phyloP scores from a whole-genome alignment of 2,888 invertebrate genomes.

The Drosophila borealis region DNA sequence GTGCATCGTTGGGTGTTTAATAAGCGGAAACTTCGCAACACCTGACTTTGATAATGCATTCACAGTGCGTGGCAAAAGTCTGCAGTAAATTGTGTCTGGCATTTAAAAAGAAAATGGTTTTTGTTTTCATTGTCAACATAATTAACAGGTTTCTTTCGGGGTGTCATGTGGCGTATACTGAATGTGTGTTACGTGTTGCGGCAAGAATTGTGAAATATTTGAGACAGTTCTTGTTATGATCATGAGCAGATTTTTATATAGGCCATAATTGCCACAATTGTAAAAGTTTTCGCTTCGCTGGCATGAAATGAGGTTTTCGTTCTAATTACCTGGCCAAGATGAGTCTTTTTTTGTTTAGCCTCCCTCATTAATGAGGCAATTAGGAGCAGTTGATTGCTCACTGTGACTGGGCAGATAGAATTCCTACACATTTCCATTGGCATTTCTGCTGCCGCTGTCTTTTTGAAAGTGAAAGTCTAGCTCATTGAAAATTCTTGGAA shows the following conservation, averaged over 20 bases:
- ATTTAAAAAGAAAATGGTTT: constrained; percentile 14
- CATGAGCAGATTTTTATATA: constrained; percentile 1
- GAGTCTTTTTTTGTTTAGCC: constrained; percentile 26
- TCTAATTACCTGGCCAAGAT: constrained; percentile 59
- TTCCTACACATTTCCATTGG: constrained; percentile 1
- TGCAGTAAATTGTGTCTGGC: constrained; percentile 23
- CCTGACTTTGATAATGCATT: constrained; percentile 41
- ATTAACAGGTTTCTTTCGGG: constrained; percentile 33
- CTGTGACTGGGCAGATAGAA: constrained; percentile 37
- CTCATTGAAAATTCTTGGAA: constrained; percentile 6
- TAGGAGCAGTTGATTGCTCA: constrained; percentile 55
- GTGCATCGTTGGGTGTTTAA: constrained; percentile 51
- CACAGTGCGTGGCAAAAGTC: constrained; percentile 15
- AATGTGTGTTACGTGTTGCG: constrained; percentile 20
- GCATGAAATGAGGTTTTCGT: constrained; percentile 53
- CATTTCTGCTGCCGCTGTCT: neutral
- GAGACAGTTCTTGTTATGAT: constrained; percentile 14
- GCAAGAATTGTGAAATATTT: constrained; percentile 12
- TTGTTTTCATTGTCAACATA: constrained; percentile 43
- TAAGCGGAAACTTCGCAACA: constrained; percentile 58
- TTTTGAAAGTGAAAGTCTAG: constrained; percentile 38
- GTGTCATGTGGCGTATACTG: constrained; percentile 12
- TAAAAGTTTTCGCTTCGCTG: constrained; percentile 32
- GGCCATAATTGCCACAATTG: constrained; percentile 21
- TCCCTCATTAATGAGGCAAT: constrained; percentile 53